Conservation (phyloP, 2,888 invertebrate genomes). For the Torymus tubicola region DNA sequence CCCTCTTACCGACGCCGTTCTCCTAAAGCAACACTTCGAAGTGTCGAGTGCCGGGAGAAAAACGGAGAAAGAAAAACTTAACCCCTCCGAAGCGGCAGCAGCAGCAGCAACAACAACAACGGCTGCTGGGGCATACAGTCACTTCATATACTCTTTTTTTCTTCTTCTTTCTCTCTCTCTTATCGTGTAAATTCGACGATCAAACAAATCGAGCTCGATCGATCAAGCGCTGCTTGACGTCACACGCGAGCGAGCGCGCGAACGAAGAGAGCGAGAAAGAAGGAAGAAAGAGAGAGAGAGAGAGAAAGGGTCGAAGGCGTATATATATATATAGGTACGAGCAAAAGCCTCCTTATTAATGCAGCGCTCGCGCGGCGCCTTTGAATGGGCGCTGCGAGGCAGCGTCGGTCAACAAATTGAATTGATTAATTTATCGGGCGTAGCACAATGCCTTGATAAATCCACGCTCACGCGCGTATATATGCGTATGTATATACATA, state of each 20-base stretch:
- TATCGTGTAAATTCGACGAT: conserved; percentile 50
- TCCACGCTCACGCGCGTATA: conserved; percentile 11
- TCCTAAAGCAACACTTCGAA: not conserved
- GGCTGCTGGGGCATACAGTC: no score
- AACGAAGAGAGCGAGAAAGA: conserved; percentile 49
- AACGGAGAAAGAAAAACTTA: not conserved
- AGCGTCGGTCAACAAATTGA: conserved; percentile 54
- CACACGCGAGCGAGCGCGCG: conserved; percentile 44
- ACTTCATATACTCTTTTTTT: not conserved
- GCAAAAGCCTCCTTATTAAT: conserved; percentile 70
- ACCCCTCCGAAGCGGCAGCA: no score
- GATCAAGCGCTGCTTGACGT: conserved; percentile 38
- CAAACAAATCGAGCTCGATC: conserved; percentile 50
- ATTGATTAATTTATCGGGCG: conserved; percentile 58
- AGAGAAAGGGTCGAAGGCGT: conserved; percentile 18
- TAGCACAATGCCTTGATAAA: conserved; percentile 58
- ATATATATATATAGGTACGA: no score
- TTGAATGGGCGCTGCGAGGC: conserved; percentile 61
- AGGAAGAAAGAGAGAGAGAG: conserved; percentile 63
- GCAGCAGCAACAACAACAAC: no score
- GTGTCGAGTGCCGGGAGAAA: not conserved
- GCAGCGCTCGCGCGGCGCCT: conserved; percentile 65
- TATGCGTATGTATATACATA: no score
- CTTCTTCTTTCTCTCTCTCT: conserved; percentile 6
- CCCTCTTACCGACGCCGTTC: not conserved